Conservation (phyloP, 2,113 vertebrate genomes). For the Paralichthys olivaceus region DNA sequence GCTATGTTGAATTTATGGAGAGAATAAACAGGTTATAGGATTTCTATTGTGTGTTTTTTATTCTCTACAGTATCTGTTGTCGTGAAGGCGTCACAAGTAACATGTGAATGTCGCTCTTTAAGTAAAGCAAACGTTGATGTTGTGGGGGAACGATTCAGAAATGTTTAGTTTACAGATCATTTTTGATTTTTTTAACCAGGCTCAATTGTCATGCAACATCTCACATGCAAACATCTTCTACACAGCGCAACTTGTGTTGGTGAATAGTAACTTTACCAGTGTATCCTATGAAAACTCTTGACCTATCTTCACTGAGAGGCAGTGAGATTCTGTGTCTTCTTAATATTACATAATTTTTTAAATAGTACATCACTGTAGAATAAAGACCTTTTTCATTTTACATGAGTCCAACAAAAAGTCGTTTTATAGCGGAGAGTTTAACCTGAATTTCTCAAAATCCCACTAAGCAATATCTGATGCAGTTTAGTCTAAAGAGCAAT, state of each 20-base stretch:
- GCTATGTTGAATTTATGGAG: slow-evolving; percentile 6
- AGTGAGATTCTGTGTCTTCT: too few species aligned
- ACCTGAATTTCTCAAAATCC: neutral
- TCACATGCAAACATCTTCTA: neutral
- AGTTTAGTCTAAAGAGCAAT: neutral
- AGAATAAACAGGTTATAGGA: slow-evolving; percentile 21
- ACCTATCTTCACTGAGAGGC: too few species aligned
- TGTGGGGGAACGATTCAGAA: too few species aligned
- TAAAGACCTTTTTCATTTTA: too few species aligned
- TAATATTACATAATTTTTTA: too few species aligned
- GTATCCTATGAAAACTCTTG: neutral
- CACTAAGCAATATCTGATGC: neutral
- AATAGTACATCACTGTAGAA: too few species aligned
- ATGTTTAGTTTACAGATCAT: neutral
- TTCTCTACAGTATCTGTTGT: neutral
- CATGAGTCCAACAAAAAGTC: neutral
- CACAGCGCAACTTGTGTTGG: neutral
- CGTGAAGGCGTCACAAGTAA: neutral
- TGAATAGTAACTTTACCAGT: neutral
- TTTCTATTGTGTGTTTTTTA: slow-evolving; percentile 6
- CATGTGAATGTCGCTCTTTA: neutral
- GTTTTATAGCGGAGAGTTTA: neutral
- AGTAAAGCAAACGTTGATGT: neutral
- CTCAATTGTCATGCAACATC: neutral
- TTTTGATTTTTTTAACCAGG: neutral